Base-by-base conservation (phyloP, 2,113 vertebrate genomes). In the Pyxicephalus adspersus region DNA sequence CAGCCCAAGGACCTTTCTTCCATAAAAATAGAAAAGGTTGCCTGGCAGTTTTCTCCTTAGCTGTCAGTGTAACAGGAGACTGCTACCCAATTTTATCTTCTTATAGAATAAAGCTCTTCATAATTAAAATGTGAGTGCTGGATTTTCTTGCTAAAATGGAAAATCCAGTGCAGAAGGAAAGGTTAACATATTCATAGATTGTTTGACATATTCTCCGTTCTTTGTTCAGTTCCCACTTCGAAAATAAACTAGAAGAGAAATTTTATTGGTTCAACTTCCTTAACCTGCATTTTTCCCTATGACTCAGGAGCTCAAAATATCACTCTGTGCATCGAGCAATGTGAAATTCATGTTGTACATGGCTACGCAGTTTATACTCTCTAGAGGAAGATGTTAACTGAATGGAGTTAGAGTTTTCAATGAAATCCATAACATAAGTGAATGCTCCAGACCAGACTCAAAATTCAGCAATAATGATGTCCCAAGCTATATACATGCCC, bases 111-210 rank as follows among this genome's bases (percentile, higher is more conserved):
- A 31, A 57, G 26, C 20, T 20, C 26, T 34, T 34, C 19, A 73
- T 58, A 73, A 73, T 73, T 57, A 73, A 73, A 34, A 34, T 34
- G 70, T 73, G 28, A 23, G 70, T 31, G 28, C 17, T 17, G 70
- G 38, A 45, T 45, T 45, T 45, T 45, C 38, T 45, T 45, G 5
- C 38, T 45, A 2, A 29, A 20, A 26, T 9, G 68, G 20, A 51
- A 70, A n/a, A 55, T 57, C 15, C 17, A n/a, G 19, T 23, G 17
- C 70, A 34, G 18, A 73, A 31, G 54, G 54, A 73, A 73, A 73
- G 70, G 70, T 57, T 58, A 73, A 73, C 70, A 57, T 73, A 73
- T 73, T 73, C 70, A 73, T 26, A 58, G 52, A 29, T 31, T 73
- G 52, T 58, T 20, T 58, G 70, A 73, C 70, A 73, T 73, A 73